These are phyloP conservation scores for Cheilosia grossa DNA, from an alignment of 2,888 invertebrate genomes.

Conservation along the genomic window DNA sequence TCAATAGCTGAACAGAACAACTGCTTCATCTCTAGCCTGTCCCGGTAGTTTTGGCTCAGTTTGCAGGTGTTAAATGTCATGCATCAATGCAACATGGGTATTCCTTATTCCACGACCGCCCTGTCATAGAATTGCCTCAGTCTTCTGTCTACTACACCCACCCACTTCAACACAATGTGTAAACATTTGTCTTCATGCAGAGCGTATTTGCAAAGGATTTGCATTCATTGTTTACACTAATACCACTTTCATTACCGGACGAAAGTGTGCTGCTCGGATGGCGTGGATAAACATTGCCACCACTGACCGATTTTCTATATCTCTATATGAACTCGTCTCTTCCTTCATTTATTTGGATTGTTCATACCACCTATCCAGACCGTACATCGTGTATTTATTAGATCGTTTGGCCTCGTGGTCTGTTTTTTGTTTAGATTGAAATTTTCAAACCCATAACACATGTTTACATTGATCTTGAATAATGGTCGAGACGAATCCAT, in stretches of 20 bases:
- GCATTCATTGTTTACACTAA: conserved; percentile 27
- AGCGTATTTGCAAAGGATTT: conserved; percentile 38
- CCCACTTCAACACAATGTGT: not conserved
- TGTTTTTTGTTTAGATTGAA: conserved; percentile 31
- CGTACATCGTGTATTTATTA: conserved; percentile 3
- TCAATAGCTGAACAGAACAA: conserved; percentile 15
- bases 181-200: conserved; percentile 3
- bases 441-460: conserved; percentile 36
- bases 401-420: conserved; percentile 12
- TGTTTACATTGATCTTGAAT: conserved; percentile 65
- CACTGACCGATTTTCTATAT: conserved; percentile 23
- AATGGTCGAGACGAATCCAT: conserved; percentile 42
- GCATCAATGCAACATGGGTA: conserved; percentile 32
- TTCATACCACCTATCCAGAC: not conserved
- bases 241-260: conserved; percentile 4
- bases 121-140: not conserved
- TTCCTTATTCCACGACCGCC: conserved; percentile 1
- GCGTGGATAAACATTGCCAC: conserved; percentile 29
- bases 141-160: not conserved
- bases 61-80: conserved; percentile 46
- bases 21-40: conserved; percentile 11
- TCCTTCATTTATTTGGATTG: not conserved
- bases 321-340: not conserved
- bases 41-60: not conserved
- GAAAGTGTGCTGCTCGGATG: conserved; percentile 3